Evolutionary conservation across 2,113 vertebrate genomes (phyloP).

Genomic region (Rhinoderma darwinii): DNA sequence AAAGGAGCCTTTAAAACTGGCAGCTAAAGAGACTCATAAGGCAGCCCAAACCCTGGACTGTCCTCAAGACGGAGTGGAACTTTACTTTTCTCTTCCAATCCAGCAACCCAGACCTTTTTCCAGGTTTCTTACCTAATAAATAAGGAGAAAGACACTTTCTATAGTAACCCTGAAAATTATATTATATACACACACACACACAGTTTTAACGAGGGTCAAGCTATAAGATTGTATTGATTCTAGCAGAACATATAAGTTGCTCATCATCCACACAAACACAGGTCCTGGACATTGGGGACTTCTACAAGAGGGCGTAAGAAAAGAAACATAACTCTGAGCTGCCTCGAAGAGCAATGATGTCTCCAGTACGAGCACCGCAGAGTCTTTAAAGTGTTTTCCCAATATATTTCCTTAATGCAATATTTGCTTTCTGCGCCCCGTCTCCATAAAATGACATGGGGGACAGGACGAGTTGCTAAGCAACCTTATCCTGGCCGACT

Average conservation of each 20-base stretch:
- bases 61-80: no score
- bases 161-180: background rate
- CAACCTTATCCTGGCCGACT: slow-evolving; percentile 19
- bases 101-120: no score
- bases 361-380: background rate
- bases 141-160: no score
- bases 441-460: slow-evolving; percentile 13
- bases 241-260: background rate
- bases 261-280: background rate
- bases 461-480: slow-evolving; percentile 28
- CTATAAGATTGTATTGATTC: background rate
- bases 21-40: no score
- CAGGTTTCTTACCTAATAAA: no score
- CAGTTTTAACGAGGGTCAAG: background rate
- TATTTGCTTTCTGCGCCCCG: background rate
- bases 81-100: no score
- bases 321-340: background rate
- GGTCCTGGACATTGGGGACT: background rate
- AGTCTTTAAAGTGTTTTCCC: background rate
- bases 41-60: no score
- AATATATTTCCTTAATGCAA: slow-evolving; percentile 21
- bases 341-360: slow-evolving; percentile 5
- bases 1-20: no score
- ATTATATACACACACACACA: no score
- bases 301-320: background rate